Percentiles rank a stretch among this genome's conserved stretches.
phyloP scores from a whole-genome alignment of 1,140 invertebrate species.

The Drosophila hydei region DNA sequence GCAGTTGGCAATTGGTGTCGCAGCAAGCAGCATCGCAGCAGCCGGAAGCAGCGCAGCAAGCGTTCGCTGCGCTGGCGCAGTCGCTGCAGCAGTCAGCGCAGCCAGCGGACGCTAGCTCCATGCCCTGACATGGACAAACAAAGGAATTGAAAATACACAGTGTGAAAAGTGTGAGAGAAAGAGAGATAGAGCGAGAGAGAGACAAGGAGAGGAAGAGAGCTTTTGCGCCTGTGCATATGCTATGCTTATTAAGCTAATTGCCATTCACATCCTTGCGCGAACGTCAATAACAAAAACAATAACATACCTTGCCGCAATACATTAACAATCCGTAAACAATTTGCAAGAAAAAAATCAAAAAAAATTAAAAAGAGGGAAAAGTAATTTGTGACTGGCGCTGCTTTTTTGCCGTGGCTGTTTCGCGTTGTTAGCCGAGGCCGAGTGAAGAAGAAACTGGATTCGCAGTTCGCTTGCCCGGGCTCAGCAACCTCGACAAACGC shows the following conservation, averaged over 20 bases:
- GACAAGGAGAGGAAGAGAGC: slow-evolving; percentile 1
- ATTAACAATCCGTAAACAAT: slow-evolving; percentile 10
- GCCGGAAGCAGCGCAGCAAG: slow-evolving; percentile 31
- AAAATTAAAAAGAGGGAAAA: slow-evolving; percentile 2
- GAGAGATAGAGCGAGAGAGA: neutral
- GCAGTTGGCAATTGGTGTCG: slow-evolving; percentile 53
- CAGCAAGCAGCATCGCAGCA: slow-evolving; percentile 59
- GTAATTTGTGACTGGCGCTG: slow-evolving; percentile 30
- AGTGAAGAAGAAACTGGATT: slow-evolving; percentile 81
- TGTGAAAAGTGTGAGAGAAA: neutral
- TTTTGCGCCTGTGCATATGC: slow-evolving; percentile 45
- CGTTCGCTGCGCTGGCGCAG: slow-evolving; percentile 26
- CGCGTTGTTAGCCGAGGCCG: slow-evolving; percentile 50
- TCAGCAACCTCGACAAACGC: slow-evolving; percentile 74
- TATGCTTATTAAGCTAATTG: slow-evolving; percentile 37
- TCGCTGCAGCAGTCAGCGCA: slow-evolving; percentile 65
- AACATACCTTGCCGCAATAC: slow-evolving; percentile 38
- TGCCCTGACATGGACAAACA: slow-evolving; percentile 23
- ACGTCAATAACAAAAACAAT: neutral
- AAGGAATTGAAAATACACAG: neutral
- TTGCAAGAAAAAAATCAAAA: neutral
- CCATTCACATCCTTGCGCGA: slow-evolving; percentile 27
- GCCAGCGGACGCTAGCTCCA: slow-evolving; percentile 53
- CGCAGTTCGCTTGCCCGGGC: slow-evolving; percentile 60
- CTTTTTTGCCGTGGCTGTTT: slow-evolving; percentile 46